Base-by-base conservation (phyloP, 2,113 vertebrate species). In the Halcyon malimbica region DNA sequence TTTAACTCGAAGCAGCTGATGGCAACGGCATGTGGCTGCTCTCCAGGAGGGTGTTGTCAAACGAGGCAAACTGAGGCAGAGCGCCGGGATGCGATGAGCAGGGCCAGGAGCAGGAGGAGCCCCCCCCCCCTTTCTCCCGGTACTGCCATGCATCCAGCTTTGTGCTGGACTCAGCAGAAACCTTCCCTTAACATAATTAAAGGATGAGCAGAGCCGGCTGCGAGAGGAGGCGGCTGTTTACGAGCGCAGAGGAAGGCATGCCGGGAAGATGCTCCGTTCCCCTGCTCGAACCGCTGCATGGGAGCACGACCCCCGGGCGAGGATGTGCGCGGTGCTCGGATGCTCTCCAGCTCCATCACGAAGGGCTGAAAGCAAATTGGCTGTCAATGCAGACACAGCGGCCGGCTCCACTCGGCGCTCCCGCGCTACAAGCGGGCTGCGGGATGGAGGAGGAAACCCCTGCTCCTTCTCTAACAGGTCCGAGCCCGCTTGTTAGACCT, bases 151-250 rank as follows among this genome's bases (percentile, higher is more conserved):
- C 80, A 59, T 15, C 77, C 46, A 90, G 83, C 69, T 69, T 87
- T 79, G 62, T 90, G 69, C 91, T 95, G 87, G 83, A 31, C 86
- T 95, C 89, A 94, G 90, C 89, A 93, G 73, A 89, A 93, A 83
- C 48, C 50, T 87, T 92, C 77, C 83, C 54, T 92, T 92, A 79
- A 96, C 51, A 8, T 46, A 84, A 96, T 96, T 94, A 96, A 89
- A 89, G 81, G 89, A 70, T 92, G 94, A 91, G 82, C 78, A 84
- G 95, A 91, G 89, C 46, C 0, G 12, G 53, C 88, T 83, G 89
- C 0, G 0, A 77, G 92, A 83, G 68, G 80, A 82, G 81, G 81
- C 3, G 26, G 64, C 86, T 94, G 94, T 91, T 96, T 62, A 64
- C 0, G 8, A 94, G 87, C 3, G 3, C 1, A 3, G 80, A 87